A percentile compares a stretch with the other conserved stretches of the same genome.
Conservation (phyloP, 2,113 vertebrate genomes). For the Toxotes jaculatrix region DNA sequence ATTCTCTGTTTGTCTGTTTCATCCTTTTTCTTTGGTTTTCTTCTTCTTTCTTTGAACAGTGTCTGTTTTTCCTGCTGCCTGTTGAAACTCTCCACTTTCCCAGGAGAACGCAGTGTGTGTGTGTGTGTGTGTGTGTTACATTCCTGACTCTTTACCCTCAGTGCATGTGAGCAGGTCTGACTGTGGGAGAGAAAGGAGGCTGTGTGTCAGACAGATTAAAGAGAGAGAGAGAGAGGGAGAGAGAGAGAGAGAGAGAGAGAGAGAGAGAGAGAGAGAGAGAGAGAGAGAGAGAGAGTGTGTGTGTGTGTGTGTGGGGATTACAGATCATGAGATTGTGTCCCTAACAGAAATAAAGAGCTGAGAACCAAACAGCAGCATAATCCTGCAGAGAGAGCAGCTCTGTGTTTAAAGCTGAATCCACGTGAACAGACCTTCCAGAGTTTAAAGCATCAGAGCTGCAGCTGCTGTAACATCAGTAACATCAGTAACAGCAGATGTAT, state of each 20-base stretch:
- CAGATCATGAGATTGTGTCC: conserved; percentile 51
- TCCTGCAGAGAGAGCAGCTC: conserved; percentile 7
- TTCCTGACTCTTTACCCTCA: conserved; percentile 50
- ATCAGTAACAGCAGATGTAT: too few relatives aligned
- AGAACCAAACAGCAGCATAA: conserved; percentile 40
- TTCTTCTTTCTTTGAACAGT: not conserved
- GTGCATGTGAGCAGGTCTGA: conserved; percentile 49
- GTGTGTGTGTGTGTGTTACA: conserved; percentile 40
- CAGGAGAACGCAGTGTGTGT: conserved; percentile 32
- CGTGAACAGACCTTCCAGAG: too few relatives aligned
- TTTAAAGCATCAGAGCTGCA: too few relatives aligned
- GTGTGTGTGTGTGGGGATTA: conserved; percentile 47
- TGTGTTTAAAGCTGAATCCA: too few relatives aligned
- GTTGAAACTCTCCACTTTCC: conserved; percentile 4
- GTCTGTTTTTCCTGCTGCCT: not conserved
- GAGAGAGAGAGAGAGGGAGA: conserved; percentile 9
- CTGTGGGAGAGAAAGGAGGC: conserved; percentile 44
- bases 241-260: conserved; percentile 18
- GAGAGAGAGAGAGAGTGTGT: too few relatives aligned
- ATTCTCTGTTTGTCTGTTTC: not conserved
- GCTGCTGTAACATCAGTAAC: too few relatives aligned
- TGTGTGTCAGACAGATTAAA: conserved; percentile 46
- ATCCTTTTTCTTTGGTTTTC: not conserved
- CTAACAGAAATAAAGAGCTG: conserved; percentile 35
- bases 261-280: too few relatives aligned